Conservation (phyloP, 2,797 vertebrate genomes). For the Galagoides demidoff region DNA sequence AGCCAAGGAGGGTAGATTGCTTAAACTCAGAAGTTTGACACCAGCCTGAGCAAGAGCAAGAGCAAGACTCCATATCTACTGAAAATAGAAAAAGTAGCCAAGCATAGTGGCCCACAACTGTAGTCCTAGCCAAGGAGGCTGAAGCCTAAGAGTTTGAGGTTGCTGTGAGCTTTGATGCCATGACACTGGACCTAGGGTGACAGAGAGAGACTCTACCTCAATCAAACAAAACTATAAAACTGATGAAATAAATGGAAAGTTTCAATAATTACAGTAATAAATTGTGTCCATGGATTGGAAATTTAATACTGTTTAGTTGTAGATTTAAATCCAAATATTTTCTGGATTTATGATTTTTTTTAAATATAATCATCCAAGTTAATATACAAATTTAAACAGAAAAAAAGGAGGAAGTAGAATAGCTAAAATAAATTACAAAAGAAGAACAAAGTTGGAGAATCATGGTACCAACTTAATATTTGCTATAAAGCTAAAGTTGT, state of each 20-base stretch:
- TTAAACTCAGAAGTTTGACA: too few species aligned
- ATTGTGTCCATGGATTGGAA: neutral
- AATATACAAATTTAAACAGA: neutral
- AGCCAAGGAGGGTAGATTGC: too few species aligned
- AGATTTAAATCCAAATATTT: neutral
- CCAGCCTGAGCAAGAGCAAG: too few species aligned
- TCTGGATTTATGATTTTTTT: neutral
- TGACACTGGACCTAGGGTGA: too few species aligned
- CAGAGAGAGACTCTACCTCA: too few species aligned
- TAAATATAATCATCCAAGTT: neutral
- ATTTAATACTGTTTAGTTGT: neutral
- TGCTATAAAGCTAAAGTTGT: neutral
- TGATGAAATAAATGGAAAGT: neutral
- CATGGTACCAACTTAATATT: neutral
- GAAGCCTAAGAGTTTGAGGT: too few species aligned
- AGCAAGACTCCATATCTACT: too few species aligned
- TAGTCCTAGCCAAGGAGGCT: too few species aligned
- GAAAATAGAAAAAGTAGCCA: too few species aligned
- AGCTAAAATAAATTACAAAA: slow-evolving; percentile 7
- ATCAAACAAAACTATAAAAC: neutral
- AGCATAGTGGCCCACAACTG: too few species aligned
- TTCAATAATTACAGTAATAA: neutral
- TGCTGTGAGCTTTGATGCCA: too few species aligned
- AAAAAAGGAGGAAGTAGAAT: neutral
- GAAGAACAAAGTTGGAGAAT: neutral